Percentiles rank a stretch among this genome's conserved stretches.
Conservation (phyloP, 37 sponge, comb jelly and placozoan species). For the Chondrosia reniformis region DNA sequence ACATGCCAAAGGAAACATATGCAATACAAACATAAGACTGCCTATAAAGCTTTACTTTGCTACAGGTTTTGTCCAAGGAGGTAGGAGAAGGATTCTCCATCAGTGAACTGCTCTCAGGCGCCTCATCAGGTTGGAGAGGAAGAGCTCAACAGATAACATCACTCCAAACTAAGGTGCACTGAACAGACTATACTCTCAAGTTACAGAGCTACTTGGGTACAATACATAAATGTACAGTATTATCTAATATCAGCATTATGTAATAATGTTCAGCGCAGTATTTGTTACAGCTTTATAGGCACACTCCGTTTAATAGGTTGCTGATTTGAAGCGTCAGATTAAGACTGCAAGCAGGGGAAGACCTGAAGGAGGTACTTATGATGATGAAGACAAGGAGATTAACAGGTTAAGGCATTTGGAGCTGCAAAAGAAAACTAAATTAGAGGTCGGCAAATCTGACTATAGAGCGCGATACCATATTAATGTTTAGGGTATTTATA, state of each 20-base stretch:
- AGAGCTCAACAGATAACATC: constrained; percentile 69
- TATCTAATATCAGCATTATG: no score
- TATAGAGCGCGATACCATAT: not conserved
- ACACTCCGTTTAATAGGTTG: constrained; percentile 6
- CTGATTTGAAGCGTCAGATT: constrained; percentile 20
- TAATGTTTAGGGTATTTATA: no score
- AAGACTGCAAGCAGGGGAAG: not conserved
- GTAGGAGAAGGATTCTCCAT: constrained; percentile 56
- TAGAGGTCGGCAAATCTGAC: constrained; percentile 15
- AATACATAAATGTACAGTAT: not conserved
- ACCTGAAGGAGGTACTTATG: not conserved
- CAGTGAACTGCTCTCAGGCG: constrained; percentile 20
- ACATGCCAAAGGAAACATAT: no score
- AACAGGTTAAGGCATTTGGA: constrained; percentile 62
- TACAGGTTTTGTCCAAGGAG: constrained; percentile 42
- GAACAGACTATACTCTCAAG: not conserved
- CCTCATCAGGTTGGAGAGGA: constrained; percentile 67
- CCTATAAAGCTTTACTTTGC: not conserved
- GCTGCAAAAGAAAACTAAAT: constrained; percentile 21
- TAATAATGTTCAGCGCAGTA: no score
- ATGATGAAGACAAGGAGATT: not conserved
- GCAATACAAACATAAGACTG: no score
- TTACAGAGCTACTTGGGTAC: constrained; percentile 7
- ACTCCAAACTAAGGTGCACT: constrained; percentile 73
- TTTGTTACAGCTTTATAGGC: not conserved